Conservation (phyloP, 1,140 invertebrate species). For the Pectinophora gossypiella region DNA sequence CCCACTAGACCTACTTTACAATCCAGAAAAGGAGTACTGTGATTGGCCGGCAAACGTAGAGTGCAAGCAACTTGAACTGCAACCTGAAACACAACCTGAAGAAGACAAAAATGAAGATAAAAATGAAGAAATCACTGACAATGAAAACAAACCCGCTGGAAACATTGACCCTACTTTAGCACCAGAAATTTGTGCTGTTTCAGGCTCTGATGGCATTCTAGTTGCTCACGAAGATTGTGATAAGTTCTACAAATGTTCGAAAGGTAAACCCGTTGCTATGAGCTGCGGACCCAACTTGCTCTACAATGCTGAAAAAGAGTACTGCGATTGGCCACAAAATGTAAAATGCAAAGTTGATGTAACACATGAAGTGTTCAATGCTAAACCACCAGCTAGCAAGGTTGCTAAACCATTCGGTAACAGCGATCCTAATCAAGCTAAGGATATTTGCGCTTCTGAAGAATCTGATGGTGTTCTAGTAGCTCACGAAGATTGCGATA, state of each 20-base stretch:
- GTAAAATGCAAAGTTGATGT: no score
- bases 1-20: constrained; percentile 20
- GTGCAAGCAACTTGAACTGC: background rate
- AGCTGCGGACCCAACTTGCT: no score
- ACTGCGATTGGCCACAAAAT: no score
- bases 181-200: constrained; percentile 25
- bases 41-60: constrained; percentile 21
- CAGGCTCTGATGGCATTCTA: constrained; percentile 23
- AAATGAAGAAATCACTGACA: background rate
- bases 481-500: no score
- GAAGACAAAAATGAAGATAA: background rate
- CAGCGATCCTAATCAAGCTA: no score
- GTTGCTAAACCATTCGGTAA: no score
- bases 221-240: constrained; percentile 33
- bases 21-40: constrained; percentile 24
- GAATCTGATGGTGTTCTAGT: no score
- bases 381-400: no score
- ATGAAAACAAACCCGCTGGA: constrained; percentile 10
- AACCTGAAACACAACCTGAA: background rate
- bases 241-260: constrained; percentile 27
- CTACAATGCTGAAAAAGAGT: no score
- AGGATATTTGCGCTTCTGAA: no score
- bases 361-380: no score
- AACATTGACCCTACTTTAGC: constrained; percentile 31
- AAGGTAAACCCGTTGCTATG: constrained; percentile 19